Evolutionary conservation across 2,888 invertebrate genomes (phyloP).

Genomic region (Aleiodes alternator): DNA sequence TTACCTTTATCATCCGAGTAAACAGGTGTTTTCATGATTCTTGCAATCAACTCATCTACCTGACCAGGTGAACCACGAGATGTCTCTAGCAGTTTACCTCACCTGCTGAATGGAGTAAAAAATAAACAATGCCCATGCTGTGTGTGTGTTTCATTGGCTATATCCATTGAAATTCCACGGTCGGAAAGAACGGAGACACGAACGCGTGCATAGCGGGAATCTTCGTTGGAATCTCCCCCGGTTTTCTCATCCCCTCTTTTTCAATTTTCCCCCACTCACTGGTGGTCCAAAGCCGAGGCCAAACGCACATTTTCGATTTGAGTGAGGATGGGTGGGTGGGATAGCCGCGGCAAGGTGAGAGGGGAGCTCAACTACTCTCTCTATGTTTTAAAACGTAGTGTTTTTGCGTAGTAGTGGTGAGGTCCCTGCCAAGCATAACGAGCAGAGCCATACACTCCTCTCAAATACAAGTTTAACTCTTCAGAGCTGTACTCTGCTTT

Average conservation of each 20-base stretch:
- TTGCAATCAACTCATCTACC: neutral
- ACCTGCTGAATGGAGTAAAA: too few relatives aligned
- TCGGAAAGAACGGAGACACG: conserved; percentile 40
- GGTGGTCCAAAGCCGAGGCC: neutral
- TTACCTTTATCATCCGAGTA: neutral
- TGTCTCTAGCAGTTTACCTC: too few relatives aligned
- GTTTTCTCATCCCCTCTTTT: neutral
- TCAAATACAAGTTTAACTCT: conserved; percentile 13
- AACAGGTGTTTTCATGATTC: neutral
- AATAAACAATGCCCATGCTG: too few relatives aligned
- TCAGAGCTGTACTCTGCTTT: conserved; percentile 11
- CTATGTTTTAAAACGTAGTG: neutral
- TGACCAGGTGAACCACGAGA: neutral
- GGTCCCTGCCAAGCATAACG: too few relatives aligned
- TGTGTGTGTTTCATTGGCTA: neutral
- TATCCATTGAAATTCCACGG: conserved; percentile 19
- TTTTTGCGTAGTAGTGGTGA: conserved; percentile 11
- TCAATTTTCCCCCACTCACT: too few relatives aligned
- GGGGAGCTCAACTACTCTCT: neutral
- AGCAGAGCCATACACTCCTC: too few relatives aligned
- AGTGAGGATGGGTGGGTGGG: conserved; percentile 6
- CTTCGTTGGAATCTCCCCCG: conserved; percentile 22
- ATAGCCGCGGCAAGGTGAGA: neutral
- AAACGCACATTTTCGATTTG: conserved; percentile 23
- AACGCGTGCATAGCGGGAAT: conserved; percentile 44